Conservation (phyloP, 2,888 invertebrate species). For the Ophion slaviceki region DNA sequence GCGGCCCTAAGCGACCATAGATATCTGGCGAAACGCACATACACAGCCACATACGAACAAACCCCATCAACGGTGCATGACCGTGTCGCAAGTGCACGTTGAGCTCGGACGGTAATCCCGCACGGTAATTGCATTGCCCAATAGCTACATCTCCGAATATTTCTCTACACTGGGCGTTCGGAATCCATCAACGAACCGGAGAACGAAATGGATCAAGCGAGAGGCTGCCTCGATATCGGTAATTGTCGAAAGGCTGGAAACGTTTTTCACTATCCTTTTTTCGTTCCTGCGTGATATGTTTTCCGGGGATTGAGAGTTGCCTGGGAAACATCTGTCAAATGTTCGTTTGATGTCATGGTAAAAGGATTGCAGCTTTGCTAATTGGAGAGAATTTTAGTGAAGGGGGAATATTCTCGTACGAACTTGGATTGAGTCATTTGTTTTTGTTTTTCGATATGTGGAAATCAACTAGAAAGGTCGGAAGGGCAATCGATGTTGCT, state of each 20-base stretch:
- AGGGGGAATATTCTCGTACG: neutral
- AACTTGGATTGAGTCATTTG: neutral
- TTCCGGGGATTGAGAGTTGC: neutral
- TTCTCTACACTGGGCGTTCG: conserved; percentile 60
- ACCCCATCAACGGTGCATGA: conserved; percentile 60
- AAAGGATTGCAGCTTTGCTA: neutral
- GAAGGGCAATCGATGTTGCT: neutral
- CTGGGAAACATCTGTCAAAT: neutral
- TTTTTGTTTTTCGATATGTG: neutral
- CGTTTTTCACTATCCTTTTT: neutral
- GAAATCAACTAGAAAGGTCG: neutral
- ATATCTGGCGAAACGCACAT: neutral
- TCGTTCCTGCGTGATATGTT: neutral
- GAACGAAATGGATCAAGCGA: neutral
- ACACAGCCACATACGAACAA: neutral
- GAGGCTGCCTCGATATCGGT: neutral
- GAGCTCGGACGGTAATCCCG: conserved; percentile 70
- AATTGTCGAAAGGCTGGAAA: neutral
- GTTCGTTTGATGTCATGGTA: neutral
- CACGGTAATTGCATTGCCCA: conserved; percentile 80
- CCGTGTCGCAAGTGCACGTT: conserved; percentile 59
- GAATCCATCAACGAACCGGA: neutral
- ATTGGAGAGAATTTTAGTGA: neutral
- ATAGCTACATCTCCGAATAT: conserved; percentile 77
- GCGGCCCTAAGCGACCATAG: conserved; percentile 35